Evolutionary conservation across 2,113 vertebrate species (phyloP).

Genomic region (Phylloscopus trochiloides): DNA sequence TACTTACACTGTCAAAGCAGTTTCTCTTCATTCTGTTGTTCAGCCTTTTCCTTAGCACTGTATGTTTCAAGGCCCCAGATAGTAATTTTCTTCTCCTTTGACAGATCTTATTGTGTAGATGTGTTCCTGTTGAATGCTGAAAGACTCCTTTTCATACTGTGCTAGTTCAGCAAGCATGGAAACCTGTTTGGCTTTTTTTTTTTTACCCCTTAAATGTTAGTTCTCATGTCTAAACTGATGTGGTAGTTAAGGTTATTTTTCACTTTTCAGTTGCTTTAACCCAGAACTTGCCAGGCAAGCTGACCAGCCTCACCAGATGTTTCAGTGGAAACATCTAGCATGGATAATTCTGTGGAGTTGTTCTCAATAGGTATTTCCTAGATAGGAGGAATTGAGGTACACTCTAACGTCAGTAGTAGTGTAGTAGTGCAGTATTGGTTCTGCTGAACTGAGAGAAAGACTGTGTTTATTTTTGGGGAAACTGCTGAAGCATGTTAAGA

Average conservation of each 20-base stretch:
- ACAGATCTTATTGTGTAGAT: background rate
- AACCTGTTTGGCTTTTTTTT: background rate
- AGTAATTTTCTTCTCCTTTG: background rate
- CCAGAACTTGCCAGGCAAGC: background rate
- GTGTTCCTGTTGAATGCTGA: background rate
- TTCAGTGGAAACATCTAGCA: background rate
- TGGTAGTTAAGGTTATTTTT: background rate
- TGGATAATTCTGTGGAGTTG: background rate
- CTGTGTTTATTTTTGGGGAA: background rate
- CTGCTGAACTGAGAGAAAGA: background rate
- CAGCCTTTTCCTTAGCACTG: background rate
- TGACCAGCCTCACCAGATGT: background rate
- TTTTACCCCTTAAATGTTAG: fast-evolving
- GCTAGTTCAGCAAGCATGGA: background rate
- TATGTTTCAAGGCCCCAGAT: background rate
- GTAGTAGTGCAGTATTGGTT: background rate
- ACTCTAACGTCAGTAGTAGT: background rate
- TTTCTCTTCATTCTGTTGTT: background rate
- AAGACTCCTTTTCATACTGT: background rate
- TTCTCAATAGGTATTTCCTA: background rate
- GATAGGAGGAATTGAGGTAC: background rate
- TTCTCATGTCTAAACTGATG: background rate
- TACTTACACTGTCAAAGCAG: background rate
- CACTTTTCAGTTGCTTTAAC: background rate
- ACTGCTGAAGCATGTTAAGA: background rate